phyloP scores from a whole-genome alignment of 2,888 invertebrate genomes.

The Lasius fuliginosus region DNA sequence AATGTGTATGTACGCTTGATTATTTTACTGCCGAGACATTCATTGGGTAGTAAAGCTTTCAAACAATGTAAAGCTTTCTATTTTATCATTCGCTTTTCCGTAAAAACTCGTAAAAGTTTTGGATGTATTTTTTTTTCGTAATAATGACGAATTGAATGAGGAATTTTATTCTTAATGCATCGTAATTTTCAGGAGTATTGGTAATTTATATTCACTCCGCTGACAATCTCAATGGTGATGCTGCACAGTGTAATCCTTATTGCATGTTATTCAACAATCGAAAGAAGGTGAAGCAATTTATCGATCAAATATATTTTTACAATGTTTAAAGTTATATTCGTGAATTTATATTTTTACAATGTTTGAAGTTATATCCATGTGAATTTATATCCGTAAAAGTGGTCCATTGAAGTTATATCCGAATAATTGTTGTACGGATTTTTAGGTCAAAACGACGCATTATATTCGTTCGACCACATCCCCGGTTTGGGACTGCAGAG shows the following conservation, averaged over 20 bases:
- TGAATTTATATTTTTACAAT: neutral
- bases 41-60: neutral
- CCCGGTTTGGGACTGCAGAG: conserved; percentile 87
- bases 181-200: conserved; percentile 86
- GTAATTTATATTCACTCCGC: conserved; percentile 87
- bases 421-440: neutral
- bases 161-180: neutral
- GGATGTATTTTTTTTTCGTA: neutral
- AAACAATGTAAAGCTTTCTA: neutral
- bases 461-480: conserved; percentile 86
- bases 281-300: conserved; percentile 84
- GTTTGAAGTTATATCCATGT: neutral
- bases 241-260: conserved; percentile 87
- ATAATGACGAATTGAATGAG: neutral
- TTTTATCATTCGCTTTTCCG: neutral
- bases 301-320: neutral
- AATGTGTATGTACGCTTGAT: neutral
- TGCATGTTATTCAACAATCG: conserved; percentile 87
- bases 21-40: neutral
- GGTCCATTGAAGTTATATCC: neutral
- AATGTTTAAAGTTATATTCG: neutral
- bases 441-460: conserved; percentile 87
- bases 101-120: conserved; percentile 24
- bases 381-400: neutral
- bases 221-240: conserved; percentile 86